phyloP scores from a whole-genome alignment of 2,113 vertebrate species.

The Xiphophorus couchianus region DNA sequence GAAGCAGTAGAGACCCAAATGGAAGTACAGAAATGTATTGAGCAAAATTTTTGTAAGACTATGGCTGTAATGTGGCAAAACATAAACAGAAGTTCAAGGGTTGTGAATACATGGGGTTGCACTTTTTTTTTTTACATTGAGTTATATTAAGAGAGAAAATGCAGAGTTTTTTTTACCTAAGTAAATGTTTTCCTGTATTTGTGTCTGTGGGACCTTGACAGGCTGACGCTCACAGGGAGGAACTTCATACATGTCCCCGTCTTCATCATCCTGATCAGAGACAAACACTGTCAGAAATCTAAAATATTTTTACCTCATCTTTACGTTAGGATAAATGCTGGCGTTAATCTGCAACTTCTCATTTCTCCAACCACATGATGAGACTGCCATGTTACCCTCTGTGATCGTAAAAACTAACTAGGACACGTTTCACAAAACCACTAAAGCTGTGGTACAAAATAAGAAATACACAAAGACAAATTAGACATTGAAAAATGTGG shows the following conservation, averaged over 20 bases:
- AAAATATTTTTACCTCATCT: neutral
- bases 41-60: neutral
- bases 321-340: neutral
- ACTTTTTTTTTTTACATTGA: too few relatives aligned
- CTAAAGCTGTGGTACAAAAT: too few relatives aligned
- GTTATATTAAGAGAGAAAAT: neutral
- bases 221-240: slow-evolving; percentile 76
- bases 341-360: neutral
- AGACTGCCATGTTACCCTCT: neutral
- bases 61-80: neutral
- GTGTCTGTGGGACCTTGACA: slow-evolving; percentile 60
- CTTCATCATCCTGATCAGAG: slow-evolving; percentile 72
- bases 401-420: neutral
- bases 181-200: slow-evolving; percentile 75
- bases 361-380: neutral
- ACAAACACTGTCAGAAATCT: neutral
- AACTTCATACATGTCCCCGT: slow-evolving; percentile 77
- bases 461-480: too few relatives aligned
- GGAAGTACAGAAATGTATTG: neutral
- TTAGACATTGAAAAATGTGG: too few relatives aligned
- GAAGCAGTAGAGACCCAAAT: too few relatives aligned
- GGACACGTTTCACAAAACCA: neutral
- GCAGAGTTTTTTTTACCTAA: slow-evolving; percentile 66
- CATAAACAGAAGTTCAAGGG: neutral
- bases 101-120: too few relatives aligned